Conservation (phyloP, 2,797 vertebrate genomes). For the Urocyon cinereoargenteus region DNA sequence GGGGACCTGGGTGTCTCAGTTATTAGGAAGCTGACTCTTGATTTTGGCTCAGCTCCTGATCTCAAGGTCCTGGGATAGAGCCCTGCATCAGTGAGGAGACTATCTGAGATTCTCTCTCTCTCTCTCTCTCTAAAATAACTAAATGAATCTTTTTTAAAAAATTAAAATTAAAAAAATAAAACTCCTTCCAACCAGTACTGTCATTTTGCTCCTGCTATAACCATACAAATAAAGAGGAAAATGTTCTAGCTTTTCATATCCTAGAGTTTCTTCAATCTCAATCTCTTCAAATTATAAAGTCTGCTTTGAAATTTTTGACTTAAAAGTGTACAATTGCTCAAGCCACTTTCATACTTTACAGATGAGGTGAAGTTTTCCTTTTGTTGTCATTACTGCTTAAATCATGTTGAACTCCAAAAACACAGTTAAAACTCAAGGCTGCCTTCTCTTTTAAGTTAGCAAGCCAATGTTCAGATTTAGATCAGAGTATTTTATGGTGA, state of each 20-base stretch:
- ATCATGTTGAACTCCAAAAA: neutral
- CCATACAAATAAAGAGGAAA: conserved; percentile 8
- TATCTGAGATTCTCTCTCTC: neutral
- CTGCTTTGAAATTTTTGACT: conserved; percentile 63
- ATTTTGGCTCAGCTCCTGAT: neutral
- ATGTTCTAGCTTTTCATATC: conserved; percentile 4
- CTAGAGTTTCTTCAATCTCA: neutral
- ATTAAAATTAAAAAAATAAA: neutral
- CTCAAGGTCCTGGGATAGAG: neutral
- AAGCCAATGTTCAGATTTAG: neutral
- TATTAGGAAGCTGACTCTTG: neutral
- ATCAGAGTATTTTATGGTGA: neutral
- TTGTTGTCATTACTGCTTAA: neutral
- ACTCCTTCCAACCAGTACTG: neutral
- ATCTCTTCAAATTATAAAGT: conserved; percentile 44
- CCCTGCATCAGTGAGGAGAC: neutral
- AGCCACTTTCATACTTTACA: neutral
- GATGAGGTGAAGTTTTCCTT: neutral
- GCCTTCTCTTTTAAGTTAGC: neutral
- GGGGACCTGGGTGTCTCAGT: too few species aligned
- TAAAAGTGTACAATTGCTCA: conserved; percentile 34
- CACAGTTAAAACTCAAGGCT: neutral
- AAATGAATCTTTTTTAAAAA: neutral
- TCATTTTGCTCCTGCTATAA: neutral
- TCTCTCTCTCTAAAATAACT: neutral